Base-by-base conservation (phyloP, 2,888 invertebrate genomes). In the Nephrotoma flavescens region DNA sequence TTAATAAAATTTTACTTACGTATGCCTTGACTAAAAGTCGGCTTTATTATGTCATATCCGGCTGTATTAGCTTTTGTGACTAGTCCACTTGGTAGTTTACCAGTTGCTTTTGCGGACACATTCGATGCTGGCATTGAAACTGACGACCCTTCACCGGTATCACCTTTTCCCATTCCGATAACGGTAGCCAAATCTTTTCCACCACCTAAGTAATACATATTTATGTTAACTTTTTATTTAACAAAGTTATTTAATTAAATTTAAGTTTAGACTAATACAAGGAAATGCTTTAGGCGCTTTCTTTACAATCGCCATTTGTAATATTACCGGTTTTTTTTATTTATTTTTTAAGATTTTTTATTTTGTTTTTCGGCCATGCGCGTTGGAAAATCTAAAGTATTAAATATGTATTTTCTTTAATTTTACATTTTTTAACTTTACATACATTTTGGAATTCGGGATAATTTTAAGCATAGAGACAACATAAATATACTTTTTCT, bases 141-240 rank as follows among this genome's bases (percentile, higher is more conserved):
- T 42, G 84, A 87, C 86, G 6, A 85, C 83, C 92, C 86, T 19
- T 86, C 52, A n/a, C 41, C 52, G 41, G 52, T n/a, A 6, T 31
- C 89, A 87, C 92, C 93, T 89, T 92, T 93, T 42, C 92, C 93
- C 89, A 95, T 92, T 19, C 93, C 94, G 0, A 95, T 95, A 0
- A 96, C 95, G n/a, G 97, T 95, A 4, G 96, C 96, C 90, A 97
- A 92, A 89, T 96, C 96, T 90, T 96, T 97, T 15, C 97, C 97
- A 12, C 97, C 97, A 89, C 97, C 97, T 96, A 90, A 88, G 89
- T 91, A 87, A 86, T 86, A 87, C 87, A 88, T 87, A 84, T 86
- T 41, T 87, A 47, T 86, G 84, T 84, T 7, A 15, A 86, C 85
- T 6, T 19, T 52, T 84, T 42, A 45, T 41, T 42, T 42, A 86